Percentiles rank a stretch among this genome's conserved stretches.
phyloP scores from a whole-genome alignment of 2,888 invertebrate species.

The Drosophila kanekoi region DNA sequence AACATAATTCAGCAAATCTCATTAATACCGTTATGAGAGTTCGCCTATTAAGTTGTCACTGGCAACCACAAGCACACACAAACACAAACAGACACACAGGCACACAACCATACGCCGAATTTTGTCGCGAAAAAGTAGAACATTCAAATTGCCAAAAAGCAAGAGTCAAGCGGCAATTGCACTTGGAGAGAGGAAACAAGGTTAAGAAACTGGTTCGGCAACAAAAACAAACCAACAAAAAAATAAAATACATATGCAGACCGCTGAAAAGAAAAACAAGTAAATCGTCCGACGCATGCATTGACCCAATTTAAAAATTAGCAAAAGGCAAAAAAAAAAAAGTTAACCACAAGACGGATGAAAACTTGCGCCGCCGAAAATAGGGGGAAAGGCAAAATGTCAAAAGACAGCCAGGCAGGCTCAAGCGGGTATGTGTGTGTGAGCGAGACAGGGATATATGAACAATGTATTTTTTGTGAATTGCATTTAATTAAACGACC shows the following conservation, averaged over 20 bases:
- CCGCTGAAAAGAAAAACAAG: conserved; percentile 36
- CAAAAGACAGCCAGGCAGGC: conserved; percentile 26
- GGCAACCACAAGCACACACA: conserved; percentile 35
- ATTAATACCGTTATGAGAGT: conserved; percentile 47
- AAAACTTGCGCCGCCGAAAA: conserved; percentile 45
- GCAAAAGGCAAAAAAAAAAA: conserved; percentile 36
- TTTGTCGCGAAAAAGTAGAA: conserved; percentile 58
- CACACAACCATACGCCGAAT: conserved; percentile 14
- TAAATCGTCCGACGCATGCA: conserved; percentile 56
- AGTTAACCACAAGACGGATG: conserved; percentile 30
- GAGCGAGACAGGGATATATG: conserved; percentile 13
- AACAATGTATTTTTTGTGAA: conserved; percentile 27
- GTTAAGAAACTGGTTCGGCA: conserved; percentile 76
- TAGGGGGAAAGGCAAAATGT: conserved; percentile 42
- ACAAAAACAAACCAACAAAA: conserved; percentile 38
- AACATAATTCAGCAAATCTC: conserved; percentile 49
- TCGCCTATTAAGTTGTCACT: conserved; percentile 56
- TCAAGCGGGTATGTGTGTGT: not conserved
- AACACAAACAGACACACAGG: conserved; percentile 21
- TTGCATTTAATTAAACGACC: conserved; percentile 52
- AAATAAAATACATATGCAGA: conserved; percentile 31
- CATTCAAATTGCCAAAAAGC: conserved; percentile 69
- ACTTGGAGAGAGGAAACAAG: conserved; percentile 73
- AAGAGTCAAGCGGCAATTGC: conserved; percentile 68
- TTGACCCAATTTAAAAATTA: conserved; percentile 70